These are phyloP conservation scores for Dendrocopos noguchii DNA, from an alignment of 2,113 vertebrate genomes.

Conservation along the genomic window DNA sequence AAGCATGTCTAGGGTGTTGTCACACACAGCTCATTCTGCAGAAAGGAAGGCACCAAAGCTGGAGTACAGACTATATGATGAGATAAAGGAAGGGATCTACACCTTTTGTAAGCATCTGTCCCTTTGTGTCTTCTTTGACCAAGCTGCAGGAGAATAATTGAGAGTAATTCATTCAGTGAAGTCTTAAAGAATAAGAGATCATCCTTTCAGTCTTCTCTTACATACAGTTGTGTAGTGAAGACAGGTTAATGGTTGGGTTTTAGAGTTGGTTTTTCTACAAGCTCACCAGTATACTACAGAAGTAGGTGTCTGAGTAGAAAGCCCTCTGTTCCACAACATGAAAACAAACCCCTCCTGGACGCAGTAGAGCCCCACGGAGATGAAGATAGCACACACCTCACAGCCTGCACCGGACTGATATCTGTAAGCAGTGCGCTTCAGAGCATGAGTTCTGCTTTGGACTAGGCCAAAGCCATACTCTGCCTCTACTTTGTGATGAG, in stretches of 20 bases:
- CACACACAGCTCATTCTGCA: neutral
- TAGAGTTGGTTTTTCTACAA: neutral
- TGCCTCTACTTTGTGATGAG: neutral
- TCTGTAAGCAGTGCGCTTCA: too few relatives aligned
- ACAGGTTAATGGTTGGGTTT: neutral
- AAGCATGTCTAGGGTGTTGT: neutral
- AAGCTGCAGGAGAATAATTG: neutral
- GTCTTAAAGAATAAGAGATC: neutral
- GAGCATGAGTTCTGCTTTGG: neutral
- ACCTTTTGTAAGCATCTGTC: neutral
- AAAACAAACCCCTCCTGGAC: too few relatives aligned
- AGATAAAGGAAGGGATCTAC: neutral
- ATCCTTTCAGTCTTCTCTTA: neutral
- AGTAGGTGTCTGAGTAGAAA: neutral
- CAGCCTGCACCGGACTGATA: neutral
- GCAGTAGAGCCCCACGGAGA: neutral
- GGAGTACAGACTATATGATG: neutral
- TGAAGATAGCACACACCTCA: too few relatives aligned
- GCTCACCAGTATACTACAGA: accelerated
- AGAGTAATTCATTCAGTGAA: neutral
- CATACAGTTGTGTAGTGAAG: neutral
- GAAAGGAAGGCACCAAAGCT: neutral
- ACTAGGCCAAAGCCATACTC: neutral
- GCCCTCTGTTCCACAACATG: neutral
- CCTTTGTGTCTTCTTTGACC: neutral